Percentiles rank a stretch among this genome's conserved stretches.
These are phyloP conservation scores for Chymomyza costata DNA, from an alignment of 1,140 invertebrate genomes.

Conservation along the genomic window DNA sequence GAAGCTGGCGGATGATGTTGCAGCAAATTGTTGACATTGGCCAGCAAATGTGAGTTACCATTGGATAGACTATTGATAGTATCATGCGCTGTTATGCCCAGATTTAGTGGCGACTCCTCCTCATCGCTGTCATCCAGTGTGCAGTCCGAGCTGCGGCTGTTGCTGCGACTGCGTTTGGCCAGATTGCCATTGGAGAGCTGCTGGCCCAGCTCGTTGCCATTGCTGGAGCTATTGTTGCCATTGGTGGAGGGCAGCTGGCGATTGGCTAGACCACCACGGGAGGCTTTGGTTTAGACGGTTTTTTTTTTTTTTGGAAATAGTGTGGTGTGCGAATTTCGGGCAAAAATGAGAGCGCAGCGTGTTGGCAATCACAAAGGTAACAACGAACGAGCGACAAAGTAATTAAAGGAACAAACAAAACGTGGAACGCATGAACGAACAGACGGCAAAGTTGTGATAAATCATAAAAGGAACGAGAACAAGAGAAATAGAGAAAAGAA, in stretches of 20 bases:
- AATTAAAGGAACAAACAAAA: no score
- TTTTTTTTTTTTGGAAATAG: constrained; percentile 11
- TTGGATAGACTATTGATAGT: constrained; percentile 57
- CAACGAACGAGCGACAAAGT: constrained; percentile 46
- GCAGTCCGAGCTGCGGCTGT: constrained; percentile 71
- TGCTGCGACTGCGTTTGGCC: constrained; percentile 48
- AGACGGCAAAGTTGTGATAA: constrained; percentile 31
- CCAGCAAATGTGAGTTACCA: constrained; percentile 55
- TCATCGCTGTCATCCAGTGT: constrained; percentile 64
- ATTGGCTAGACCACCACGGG: constrained; percentile 80
- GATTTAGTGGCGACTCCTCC: constrained; percentile 40
- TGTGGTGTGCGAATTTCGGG: constrained; percentile 26
- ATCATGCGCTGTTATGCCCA: constrained; percentile 22
- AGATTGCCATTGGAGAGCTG: constrained; percentile 37
- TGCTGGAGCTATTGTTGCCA: constrained; percentile 27
- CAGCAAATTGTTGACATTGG: constrained; percentile 59
- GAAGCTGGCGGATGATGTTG: constrained; percentile 57
- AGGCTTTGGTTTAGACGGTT: constrained; percentile 74
- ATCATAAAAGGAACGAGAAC: constrained; percentile 17
- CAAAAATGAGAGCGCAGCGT: constrained; percentile 44
- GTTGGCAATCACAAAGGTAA: constrained; percentile 53
- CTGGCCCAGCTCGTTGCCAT: constrained; percentile 14
- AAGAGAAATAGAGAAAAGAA: constrained; percentile 52
- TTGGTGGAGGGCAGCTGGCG: constrained; percentile 76
- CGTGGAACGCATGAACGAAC: constrained; percentile 38